phyloP scores from a whole-genome alignment of 2,888 invertebrate species.

The Tromatobia lineatoria region DNA sequence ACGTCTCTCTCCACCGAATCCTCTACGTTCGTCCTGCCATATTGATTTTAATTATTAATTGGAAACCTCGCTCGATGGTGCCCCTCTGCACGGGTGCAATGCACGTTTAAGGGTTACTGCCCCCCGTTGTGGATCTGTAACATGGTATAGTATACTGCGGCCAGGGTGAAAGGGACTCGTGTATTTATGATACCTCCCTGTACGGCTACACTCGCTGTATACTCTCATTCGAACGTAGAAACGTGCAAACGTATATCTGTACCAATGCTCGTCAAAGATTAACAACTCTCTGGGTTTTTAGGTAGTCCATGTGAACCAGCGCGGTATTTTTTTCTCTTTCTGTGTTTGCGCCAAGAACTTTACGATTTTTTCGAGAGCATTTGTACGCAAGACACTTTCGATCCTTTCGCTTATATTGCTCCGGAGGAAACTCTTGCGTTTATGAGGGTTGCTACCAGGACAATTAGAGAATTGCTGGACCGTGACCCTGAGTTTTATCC shows the following conservation, averaged over 20 bases:
- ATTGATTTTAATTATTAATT: slow-evolving; percentile 82
- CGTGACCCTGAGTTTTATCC: neutral
- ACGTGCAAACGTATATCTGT: slow-evolving; percentile 13
- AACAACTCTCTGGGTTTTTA: slow-evolving; percentile 54
- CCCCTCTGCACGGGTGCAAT: slow-evolving; percentile 67
- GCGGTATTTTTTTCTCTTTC: slow-evolving; percentile 5
- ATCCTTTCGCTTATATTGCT: slow-evolving; percentile 43
- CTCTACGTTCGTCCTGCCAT: slow-evolving; percentile 66
- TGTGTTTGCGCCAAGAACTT: slow-evolving; percentile 28
- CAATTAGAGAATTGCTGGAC: slow-evolving; percentile 5
- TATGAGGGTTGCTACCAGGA: neutral
- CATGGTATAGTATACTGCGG: slow-evolving; percentile 32
- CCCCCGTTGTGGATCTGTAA: slow-evolving; percentile 61
- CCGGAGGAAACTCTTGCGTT: slow-evolving; percentile 15
- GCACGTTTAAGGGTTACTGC: slow-evolving; percentile 73
- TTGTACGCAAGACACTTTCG: slow-evolving; percentile 29
- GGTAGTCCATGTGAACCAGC: slow-evolving; percentile 1
- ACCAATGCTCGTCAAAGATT: slow-evolving; percentile 59
- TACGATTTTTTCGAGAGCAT: slow-evolving; percentile 48
- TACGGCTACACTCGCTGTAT: slow-evolving; percentile 8
- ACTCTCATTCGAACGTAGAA: slow-evolving; percentile 50
- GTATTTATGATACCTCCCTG: slow-evolving; percentile 64
- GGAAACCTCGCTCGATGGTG: slow-evolving; percentile 74
- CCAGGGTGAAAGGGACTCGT: slow-evolving; percentile 61
- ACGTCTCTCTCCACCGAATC: slow-evolving; percentile 80